These are phyloP conservation scores for Xiphydria camelus DNA, from an alignment of 2,888 invertebrate genomes.

Conservation along the genomic window DNA sequence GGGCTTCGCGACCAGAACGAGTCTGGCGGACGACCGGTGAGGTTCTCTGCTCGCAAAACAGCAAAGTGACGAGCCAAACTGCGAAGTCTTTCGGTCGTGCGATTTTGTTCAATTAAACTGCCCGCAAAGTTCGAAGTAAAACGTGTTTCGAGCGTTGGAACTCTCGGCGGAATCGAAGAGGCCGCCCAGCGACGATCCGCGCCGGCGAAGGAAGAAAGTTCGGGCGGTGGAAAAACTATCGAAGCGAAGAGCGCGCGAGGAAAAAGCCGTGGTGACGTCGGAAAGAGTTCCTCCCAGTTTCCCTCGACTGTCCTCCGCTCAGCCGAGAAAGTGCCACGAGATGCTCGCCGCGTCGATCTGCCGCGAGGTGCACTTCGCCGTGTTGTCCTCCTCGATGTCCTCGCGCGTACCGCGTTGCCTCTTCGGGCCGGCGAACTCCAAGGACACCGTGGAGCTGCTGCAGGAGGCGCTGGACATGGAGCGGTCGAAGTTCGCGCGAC, in stretches of 20 bases:
- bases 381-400: slow-evolving; percentile 40
- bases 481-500: slow-evolving; percentile 62
- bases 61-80: no score
- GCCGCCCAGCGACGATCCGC: slow-evolving; percentile 2
- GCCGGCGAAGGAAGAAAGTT: background rate
- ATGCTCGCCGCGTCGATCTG: slow-evolving; percentile 51
- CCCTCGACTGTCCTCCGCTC: slow-evolving; percentile 3
- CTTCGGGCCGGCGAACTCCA: slow-evolving; percentile 65
- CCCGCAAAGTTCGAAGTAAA: no score
- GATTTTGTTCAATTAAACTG: no score
- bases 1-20: slow-evolving; percentile 22
- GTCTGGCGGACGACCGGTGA: slow-evolving; percentile 38
- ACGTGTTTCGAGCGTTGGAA: no score
- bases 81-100: no score
- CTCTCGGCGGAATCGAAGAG: background rate
- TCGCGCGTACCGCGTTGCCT: slow-evolving; percentile 59
- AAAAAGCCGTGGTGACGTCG: no score
- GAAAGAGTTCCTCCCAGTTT: no score
- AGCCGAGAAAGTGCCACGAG: slow-evolving; percentile 13
- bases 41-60: no score
- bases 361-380: slow-evolving; percentile 49
- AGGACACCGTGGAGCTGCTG: slow-evolving; percentile 64
- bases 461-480: slow-evolving; percentile 65
- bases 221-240: slow-evolving; percentile 1
- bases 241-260: background rate